phyloP scores from a whole-genome alignment of 2,797 vertebrate genomes.

The Rhinella marina region DNA sequence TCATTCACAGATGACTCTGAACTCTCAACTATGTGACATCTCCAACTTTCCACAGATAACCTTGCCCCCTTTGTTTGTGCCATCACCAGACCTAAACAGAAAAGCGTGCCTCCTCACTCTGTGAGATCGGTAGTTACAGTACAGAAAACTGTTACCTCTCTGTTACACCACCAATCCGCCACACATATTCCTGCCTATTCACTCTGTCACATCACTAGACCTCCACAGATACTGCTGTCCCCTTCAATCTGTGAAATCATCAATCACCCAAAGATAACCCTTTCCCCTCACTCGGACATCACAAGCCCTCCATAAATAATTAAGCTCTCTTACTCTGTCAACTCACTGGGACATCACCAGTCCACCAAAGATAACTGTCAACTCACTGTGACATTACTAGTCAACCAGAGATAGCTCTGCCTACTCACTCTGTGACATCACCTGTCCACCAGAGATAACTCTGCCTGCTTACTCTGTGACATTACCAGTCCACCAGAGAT shows the following conservation, averaged over 20 bases:
- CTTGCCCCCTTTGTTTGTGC: too few species aligned
- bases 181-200: not conserved
- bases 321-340: not conserved
- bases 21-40: too few species aligned
- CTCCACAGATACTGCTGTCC: not conserved
- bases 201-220: not conserved
- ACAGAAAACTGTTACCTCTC: too few species aligned
- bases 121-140: too few species aligned
- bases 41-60: too few species aligned
- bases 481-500: not conserved
- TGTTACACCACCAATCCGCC: not conserved
- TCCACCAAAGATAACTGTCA: not conserved
- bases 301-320: not conserved
- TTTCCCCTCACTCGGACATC: not conserved
- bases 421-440: not conserved
- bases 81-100: too few species aligned
- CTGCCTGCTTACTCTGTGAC: not conserved
- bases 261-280: too few species aligned
- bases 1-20: too few species aligned
- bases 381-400: not conserved
- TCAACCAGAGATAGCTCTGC: not conserved
- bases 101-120: too few species aligned
- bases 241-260: too few species aligned
- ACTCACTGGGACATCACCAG: not conserved
- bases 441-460: too few species aligned